Evolutionary conservation across 2,888 invertebrate genomes (phyloP).

Genomic region (Disparrhopalites patrizii): DNA sequence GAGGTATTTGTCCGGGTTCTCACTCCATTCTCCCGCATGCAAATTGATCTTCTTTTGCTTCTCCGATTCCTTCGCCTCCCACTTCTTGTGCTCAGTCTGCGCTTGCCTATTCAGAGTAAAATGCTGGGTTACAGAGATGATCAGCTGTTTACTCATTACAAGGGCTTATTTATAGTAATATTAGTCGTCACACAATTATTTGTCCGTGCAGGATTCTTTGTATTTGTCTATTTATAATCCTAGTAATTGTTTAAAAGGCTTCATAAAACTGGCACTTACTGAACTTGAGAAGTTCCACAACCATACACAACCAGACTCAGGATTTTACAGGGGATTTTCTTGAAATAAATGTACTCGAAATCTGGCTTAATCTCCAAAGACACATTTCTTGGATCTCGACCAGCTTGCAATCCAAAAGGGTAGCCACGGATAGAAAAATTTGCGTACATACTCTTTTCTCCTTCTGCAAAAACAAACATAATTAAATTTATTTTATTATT

Average conservation of each 20-base stretch:
- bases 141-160: too few relatives aligned
- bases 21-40: conserved; percentile 87
- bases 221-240: background rate
- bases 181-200: background rate
- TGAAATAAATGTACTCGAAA: conserved; percentile 66
- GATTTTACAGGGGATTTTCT: conserved; percentile 64
- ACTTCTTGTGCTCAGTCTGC: conserved; percentile 84
- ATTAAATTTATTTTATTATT: background rate
- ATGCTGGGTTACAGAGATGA: too few relatives aligned
- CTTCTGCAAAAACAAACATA: conserved; percentile 50
- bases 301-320: conserved; percentile 75
- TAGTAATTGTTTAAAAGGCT: background rate
- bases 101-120: conserved; percentile 72
- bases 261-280: conserved; percentile 53
- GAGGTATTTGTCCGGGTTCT: conserved; percentile 84
- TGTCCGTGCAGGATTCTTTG: background rate
- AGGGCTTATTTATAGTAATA: too few relatives aligned
- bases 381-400: conserved; percentile 72
- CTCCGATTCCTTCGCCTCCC: conserved; percentile 86
- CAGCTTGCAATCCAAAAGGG: conserved; percentile 77
- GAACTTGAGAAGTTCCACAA: conserved; percentile 66
- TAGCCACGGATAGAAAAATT: conserved; percentile 79
- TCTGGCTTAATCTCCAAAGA: conserved; percentile 68
- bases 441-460: conserved; percentile 74
- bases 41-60: conserved; percentile 78